A percentile compares a stretch with the other conserved stretches of the same genome.
These are phyloP conservation scores for Aphelenchoides besseyi DNA, from an alignment of 1,140 invertebrate genomes.

Conservation along the genomic window DNA sequence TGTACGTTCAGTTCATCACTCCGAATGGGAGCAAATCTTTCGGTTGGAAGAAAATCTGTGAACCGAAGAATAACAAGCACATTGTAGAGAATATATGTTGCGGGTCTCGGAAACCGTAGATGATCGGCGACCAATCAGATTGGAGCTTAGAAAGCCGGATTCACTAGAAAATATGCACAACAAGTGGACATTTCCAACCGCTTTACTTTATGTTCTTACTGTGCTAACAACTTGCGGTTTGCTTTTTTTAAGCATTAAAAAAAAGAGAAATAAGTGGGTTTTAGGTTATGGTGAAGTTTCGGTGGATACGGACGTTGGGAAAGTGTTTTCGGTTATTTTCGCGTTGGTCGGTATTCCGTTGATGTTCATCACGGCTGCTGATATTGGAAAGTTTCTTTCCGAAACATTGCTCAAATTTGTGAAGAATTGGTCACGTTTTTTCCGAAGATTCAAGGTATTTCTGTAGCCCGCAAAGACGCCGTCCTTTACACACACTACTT, in stretches of 20 bases:
- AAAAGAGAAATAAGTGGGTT: conserved; percentile 20
- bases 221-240: conserved; percentile 62
- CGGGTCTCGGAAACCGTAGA: conserved; percentile 57
- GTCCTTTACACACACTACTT: not conserved
- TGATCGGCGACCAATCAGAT: conserved; percentile 57
- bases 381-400: conserved; percentile 63
- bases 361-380: conserved; percentile 63
- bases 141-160: conserved; percentile 55
- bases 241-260: conserved; percentile 19
- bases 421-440: conserved; percentile 46
- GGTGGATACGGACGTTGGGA: conserved; percentile 62
- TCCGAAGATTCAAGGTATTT: conserved; percentile 49
- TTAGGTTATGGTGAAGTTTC: conserved; percentile 62
- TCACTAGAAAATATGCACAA: conserved; percentile 60
- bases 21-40: conserved; percentile 54
- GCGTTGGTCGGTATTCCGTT: conserved; percentile 62
- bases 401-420: conserved; percentile 62
- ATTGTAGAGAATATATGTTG: conserved; percentile 59
- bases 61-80: not conserved
- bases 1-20: conserved; percentile 46
- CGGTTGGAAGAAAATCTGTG: conserved; percentile 18
- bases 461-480: not conserved
- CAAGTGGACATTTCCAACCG: conserved; percentile 62
- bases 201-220: conserved; percentile 59
- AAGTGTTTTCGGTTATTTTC: conserved; percentile 62